Conservation (phyloP, 2,888 invertebrate species). For the Drosophila nigritarsus region DNA sequence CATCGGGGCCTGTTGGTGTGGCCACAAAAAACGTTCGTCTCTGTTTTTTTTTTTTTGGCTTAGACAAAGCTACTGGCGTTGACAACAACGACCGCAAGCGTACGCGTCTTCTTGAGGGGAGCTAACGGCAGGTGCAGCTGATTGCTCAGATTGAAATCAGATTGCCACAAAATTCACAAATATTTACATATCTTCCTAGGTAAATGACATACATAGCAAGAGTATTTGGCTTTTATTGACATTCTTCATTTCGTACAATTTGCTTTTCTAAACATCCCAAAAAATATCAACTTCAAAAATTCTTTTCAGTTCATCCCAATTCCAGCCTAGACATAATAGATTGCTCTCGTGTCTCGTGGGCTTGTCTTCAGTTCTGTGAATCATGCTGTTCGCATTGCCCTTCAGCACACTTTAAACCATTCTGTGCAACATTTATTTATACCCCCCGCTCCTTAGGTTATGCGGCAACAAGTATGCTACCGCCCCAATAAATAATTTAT, state of each 20-base stretch:
- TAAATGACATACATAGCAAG: slow-evolving; percentile 6
- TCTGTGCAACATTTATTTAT: slow-evolving; percentile 44
- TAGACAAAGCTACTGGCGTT: slow-evolving; percentile 74
- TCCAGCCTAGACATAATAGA: slow-evolving; percentile 19
- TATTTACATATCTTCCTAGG: neutral
- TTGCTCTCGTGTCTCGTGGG: slow-evolving; percentile 20
- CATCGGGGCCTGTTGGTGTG: slow-evolving; percentile 24
- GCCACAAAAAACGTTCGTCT: slow-evolving; percentile 36
- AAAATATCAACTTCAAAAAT: neutral
- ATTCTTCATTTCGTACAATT: neutral
- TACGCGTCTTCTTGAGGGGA: slow-evolving; percentile 18
- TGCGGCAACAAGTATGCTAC: slow-evolving; percentile 16
- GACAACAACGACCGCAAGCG: slow-evolving; percentile 64
- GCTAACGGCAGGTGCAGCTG: slow-evolving; percentile 34
- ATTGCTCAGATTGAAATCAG: slow-evolving; percentile 16
- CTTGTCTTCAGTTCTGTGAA: slow-evolving; percentile 27
- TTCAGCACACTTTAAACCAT: slow-evolving; percentile 49
- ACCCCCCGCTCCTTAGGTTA: neutral
- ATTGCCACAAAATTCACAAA: slow-evolving; percentile 30
- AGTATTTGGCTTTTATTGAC: neutral
- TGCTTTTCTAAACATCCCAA: neutral
- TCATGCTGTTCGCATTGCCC: slow-evolving; percentile 45
- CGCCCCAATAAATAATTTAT: slow-evolving; percentile 71
- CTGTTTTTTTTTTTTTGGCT: slow-evolving; percentile 12
- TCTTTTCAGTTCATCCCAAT: neutral